Evolutionary conservation across 37 sponge, comb jelly and placozoan species (phyloP), one percentile per base, ranked within the genome.

Genomic region (Theonella swinhoei): DNA sequence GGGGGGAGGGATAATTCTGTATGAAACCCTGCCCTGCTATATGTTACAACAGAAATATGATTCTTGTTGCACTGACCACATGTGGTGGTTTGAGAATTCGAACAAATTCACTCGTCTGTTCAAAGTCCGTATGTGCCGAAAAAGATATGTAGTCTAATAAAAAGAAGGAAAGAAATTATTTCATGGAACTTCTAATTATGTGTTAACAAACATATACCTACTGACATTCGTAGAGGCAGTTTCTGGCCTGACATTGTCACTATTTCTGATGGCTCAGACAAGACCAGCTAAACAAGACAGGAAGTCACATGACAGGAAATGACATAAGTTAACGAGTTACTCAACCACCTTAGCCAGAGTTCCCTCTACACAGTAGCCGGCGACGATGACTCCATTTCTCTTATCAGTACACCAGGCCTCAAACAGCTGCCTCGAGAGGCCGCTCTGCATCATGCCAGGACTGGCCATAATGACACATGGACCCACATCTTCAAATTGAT

Each of bases 371-470:
- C 95, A 94, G 77, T 98, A 98, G 39, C 99, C 99, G 31, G 99
- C 99, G 28, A 98, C 80, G 35, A 98, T 76, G 20, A 94, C 93
- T 43, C 99, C 97, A 86, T 98, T 98, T 28, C 92, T 82, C 79
- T 83, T 90, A 68, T 98, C 99, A 61, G 95, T 92, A 40, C 99
- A 98, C 99, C 99, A 98, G 0, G 88, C 88, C 78, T 98, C 99
- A 86, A 98, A 98, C 29, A 98, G 95, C 73, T 96, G 92, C 1
- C 99, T 68, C 1, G 97, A 96, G 24, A 98, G 88, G 17, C 99
- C 99, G 90, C 99, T 96, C 89, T 98, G 99, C 93, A 98, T 92
- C 99, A 98, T 98, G 3, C 99, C 99, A 7, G 99, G 99, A 39
- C 95, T 96, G 40, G 99, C 99, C 97, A 98, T 96, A 47, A 98